A percentile compares a stretch with the other conserved stretches of the same genome.
Conservation (phyloP, 2,113 vertebrate genomes). For the Toxostoma redivivum region DNA sequence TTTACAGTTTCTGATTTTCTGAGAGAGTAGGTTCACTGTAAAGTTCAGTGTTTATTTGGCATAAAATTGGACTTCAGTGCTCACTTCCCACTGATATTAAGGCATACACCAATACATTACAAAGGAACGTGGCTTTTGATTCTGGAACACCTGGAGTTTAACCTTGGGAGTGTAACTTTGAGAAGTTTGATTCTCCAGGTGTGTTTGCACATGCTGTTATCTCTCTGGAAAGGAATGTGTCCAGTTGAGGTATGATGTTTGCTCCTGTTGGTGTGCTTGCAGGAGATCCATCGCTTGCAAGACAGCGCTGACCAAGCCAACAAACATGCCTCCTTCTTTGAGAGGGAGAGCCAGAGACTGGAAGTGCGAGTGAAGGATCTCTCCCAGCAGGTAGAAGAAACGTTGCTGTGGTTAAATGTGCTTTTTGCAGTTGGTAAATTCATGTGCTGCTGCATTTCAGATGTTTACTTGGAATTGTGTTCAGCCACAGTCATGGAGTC, state of each 20-base stretch:
- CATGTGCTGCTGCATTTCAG: not conserved
- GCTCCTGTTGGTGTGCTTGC: not conserved
- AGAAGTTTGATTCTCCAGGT: not conserved
- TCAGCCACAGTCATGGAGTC: not conserved
- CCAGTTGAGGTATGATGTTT: not conserved
- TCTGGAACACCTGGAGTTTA: not conserved
- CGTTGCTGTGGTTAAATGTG: not conserved
- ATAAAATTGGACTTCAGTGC: not conserved
- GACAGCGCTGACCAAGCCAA: slow-evolving; percentile 89
- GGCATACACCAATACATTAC: not conserved
- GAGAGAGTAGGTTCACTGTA: not conserved
- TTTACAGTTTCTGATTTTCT: not conserved
- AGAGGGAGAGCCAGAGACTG: slow-evolving; percentile 87
- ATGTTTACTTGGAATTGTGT: not conserved
- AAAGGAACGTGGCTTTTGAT: rapidly evolving
- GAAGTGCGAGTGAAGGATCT: slow-evolving; percentile 89
- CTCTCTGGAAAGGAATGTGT: not conserved
- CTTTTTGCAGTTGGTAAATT: not conserved
- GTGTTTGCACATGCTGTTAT: rapidly evolving
- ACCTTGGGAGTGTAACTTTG: not conserved
- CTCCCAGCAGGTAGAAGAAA: slow-evolving; percentile 83
- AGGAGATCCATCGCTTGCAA: slow-evolving; percentile 93
- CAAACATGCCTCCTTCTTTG: slow-evolving; percentile 84
- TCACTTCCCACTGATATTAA: not conserved
- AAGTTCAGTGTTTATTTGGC: not conserved